Evolutionary conservation across 64 coral and sea anemone species (phyloP), one percentile per base, ranked within the genome.

Genomic region (Porites lutea): DNA sequence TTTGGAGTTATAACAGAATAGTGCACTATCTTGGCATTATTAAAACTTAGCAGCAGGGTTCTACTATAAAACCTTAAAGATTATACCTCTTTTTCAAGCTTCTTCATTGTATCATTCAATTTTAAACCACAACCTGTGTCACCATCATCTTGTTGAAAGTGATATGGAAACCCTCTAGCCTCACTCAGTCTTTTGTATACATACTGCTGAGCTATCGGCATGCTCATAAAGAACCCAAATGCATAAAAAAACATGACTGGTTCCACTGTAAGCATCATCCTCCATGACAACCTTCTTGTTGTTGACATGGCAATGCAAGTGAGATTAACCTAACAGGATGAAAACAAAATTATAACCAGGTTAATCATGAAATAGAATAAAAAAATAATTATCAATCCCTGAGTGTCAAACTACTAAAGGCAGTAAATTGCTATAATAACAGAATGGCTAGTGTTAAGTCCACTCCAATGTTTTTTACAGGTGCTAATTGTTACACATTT

Each of bases 211-310:
- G 91, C 94, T 13, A 99, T 77, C 22, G 97, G 97, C 5, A 87
- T 8, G 43, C 86, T 89, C 88, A 96, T 99, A 13, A 99, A 91
- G 13, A 96, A 74, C 10, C 94, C 97, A 88, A 79, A 99, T 37
- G 97, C 91, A 88, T 96, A 99, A 19, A 99, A 82, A 73, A 99
- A 96, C 15, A 99, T 71, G 9, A 99, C 97, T 65, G 94, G 94
- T n/a, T 99, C 97, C 51, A 90, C 88, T 27, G 94, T 99, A 3
- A 91, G 27, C 50, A 91, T 48, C 48, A 75, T 67, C 44, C 70
- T 16, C 81, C 45, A 84, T n/a, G 75, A 78, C 16, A 84, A 52
- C 18, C 45, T 37, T 16, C 63, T 69, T 6, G 27, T 37, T 37
- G 4, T 13, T 10, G n/a, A 60, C 62, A 68, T 84, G 43, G 3